Evolutionary conservation across 2,888 invertebrate genomes (phyloP), one percentile per base, ranked within the genome.

Genomic region (Pseudococcus viburni): DNA sequence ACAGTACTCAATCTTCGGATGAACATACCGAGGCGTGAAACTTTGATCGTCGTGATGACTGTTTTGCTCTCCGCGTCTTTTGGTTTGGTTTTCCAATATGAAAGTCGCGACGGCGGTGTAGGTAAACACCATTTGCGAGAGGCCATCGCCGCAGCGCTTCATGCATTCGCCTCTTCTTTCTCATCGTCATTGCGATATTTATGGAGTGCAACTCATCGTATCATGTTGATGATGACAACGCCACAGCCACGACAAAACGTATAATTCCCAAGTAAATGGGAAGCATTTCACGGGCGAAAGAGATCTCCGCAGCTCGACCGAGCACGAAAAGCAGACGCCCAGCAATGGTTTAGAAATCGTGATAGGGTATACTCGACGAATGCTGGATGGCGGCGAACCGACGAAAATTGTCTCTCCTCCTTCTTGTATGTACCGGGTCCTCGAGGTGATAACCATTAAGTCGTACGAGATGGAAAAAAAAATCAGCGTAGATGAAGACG

Each of bases 401-500:
- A 19, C 80, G 46, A 83, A 83, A 83, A 83, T 83, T 83, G 42
- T 46, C 80, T 46, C 46, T 42, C 80, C 42, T 83, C 46, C 80
- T 83, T 46, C 42, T 19, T 9, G 46, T 83, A 39, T 9, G 46
- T 83, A 39, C 8, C n/a, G 85, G 85, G 51, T 33, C 51, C 85
- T 85, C 59, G 85, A 85, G 85, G 85, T 85, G 85, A 85, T 85
- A 12, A 84, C 84, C 84, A 84, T 48, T 22, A 51, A 15, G 8
- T 22, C 33, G 39, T 22, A 84, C 33, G 7, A 33, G 59, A 59
- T 33, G 39, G n/a, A 22, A n/a, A 59, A n/a, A 59, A 84, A 84
- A 48, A 46, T 84, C 84, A n/a, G 84, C 84, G 33, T 84, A 48
- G 6, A 39, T 7, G 5, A 33, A 42, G 42, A 39, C 83, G 33